Conservation (phyloP, 2,113 vertebrate genomes). For the Hippopotamus amphibius region DNA sequence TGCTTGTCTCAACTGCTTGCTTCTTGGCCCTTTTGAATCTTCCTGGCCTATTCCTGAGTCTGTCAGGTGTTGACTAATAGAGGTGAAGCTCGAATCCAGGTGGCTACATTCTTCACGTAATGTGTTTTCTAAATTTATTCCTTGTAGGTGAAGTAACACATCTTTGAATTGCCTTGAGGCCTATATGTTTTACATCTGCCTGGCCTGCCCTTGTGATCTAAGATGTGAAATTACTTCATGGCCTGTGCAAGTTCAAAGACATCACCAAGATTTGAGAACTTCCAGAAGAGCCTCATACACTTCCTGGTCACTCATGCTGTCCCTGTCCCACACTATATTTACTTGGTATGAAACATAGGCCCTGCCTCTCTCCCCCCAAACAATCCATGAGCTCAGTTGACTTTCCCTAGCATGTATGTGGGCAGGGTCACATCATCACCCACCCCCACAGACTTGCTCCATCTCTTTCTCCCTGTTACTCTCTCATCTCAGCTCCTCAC, state of each 20-base stretch:
- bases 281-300: neutral
- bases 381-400: neutral
- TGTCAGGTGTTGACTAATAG: slow-evolving; percentile 41
- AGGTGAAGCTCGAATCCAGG: neutral
- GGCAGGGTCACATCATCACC: neutral
- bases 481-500: neutral
- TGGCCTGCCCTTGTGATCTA: neutral
- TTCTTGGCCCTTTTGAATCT: neutral
- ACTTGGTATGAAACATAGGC: neutral
- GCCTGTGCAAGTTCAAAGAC: neutral
- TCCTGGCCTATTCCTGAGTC: slow-evolving; percentile 36
- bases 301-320: neutral
- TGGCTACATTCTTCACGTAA: neutral
- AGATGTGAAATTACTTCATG: slow-evolving; percentile 26
- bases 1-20: neutral
- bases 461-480: neutral
- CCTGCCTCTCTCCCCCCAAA: neutral
- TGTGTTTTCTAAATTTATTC: slow-evolving; percentile 42
- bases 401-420: neutral
- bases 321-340: neutral
- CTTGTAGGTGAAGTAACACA: neutral
- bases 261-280: neutral
- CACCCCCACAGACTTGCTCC: neutral
- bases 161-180: neutral
- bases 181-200: neutral